Evolutionary conservation across 2,888 invertebrate species (phyloP).

Genomic region (Podotricha telesiphe): DNA sequence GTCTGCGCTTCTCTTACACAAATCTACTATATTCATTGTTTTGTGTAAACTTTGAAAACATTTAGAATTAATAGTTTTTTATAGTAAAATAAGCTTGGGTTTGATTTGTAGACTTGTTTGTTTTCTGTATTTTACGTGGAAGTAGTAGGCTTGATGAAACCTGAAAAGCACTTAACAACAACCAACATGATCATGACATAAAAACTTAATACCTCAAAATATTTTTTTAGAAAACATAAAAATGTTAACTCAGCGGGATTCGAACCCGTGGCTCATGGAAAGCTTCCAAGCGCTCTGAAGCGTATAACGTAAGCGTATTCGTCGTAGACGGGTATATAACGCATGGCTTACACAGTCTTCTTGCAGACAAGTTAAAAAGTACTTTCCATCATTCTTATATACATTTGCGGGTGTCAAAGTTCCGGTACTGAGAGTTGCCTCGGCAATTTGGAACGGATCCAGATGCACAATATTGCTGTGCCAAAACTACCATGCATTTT

Average conservation of each 20-base stretch:
- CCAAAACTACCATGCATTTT: slow-evolving; percentile 28
- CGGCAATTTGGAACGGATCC: slow-evolving; percentile 38
- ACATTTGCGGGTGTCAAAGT: slow-evolving; percentile 37
- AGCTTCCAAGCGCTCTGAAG: no score
- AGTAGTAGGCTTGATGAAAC: no score
- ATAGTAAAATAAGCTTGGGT: background rate
- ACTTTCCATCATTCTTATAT: slow-evolving; percentile 25
- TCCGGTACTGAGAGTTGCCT: slow-evolving; percentile 30
- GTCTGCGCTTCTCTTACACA: background rate
- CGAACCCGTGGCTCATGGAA: no score
- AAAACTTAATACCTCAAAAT: no score
- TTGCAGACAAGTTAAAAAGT: slow-evolving; percentile 17
- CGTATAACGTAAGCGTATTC: no score
- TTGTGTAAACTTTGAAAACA: background rate
- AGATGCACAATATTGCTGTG: slow-evolving; percentile 30
- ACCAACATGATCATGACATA: no score
- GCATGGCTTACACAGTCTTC: slow-evolving; percentile 10
- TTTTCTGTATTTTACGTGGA: no score
- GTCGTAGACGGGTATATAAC: no score
- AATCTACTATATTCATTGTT: background rate
- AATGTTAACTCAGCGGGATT: no score
- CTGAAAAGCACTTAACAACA: no score
- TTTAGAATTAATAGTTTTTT: background rate
- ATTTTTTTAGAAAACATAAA: no score
- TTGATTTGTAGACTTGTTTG: no score